These are phyloP conservation scores for Neoniphon sammara DNA, from an alignment of 2,797 vertebrate species.

Conservation along the genomic window DNA sequence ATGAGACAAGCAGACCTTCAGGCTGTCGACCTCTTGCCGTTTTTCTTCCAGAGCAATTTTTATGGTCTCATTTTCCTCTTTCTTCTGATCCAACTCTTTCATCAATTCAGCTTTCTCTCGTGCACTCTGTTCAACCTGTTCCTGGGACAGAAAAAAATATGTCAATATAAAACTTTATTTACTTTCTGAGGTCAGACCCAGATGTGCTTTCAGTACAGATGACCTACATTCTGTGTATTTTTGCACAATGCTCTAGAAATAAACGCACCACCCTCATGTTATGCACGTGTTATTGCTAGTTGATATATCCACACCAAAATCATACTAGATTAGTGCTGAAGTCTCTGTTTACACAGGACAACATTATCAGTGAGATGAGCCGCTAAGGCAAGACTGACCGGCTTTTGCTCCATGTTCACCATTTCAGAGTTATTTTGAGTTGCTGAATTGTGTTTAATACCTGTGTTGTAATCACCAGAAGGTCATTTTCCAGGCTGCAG, in stretches of 20 bases:
- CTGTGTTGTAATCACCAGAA: constrained; percentile 91
- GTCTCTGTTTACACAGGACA: background rate
- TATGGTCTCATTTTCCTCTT: constrained; percentile 61
- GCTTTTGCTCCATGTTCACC: background rate
- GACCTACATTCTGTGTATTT: background rate
- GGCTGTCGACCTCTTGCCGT: constrained; percentile 51
- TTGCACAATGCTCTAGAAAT: background rate
- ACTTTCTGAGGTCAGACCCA: background rate
- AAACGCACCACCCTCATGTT: background rate
- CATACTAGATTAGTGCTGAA: background rate
- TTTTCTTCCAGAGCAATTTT: constrained; percentile 58
- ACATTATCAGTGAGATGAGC: background rate
- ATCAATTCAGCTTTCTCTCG: constrained; percentile 74
- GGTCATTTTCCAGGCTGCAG: constrained; percentile 81
- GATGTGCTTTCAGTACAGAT: background rate
- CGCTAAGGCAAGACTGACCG: background rate
- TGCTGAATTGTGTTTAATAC: constrained; percentile 66
- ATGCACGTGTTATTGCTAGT: background rate
- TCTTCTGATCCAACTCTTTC: constrained; percentile 56
- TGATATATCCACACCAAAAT: background rate
- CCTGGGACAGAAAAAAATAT: constrained; percentile 75
- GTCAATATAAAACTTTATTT: constrained; percentile 38
- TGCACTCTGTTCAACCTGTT: constrained; percentile 84
- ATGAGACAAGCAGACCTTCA: constrained; percentile 66
- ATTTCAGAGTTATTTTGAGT: background rate